Conservation (phyloP, 1,140 invertebrate species). For the Dryas iulia region DNA sequence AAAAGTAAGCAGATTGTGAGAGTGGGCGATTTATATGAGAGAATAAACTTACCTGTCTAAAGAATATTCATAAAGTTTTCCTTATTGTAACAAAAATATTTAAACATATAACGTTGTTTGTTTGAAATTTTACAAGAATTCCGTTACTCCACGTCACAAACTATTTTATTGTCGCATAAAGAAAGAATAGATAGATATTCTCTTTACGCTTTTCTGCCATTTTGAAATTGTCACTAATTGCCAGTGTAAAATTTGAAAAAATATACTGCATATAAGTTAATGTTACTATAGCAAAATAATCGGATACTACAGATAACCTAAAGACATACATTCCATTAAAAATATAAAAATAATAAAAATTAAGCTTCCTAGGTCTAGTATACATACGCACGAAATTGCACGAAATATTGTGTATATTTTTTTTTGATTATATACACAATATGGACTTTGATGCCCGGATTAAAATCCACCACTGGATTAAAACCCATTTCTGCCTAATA, state of each 20-base stretch:
- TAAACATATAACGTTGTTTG: not conserved
- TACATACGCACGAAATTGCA: too few species aligned
- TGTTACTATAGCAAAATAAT: not conserved
- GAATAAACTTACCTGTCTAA: constrained; percentile 59
- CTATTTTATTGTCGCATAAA: constrained; percentile 54
- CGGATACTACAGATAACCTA: not conserved
- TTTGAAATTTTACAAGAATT: constrained; percentile 48
- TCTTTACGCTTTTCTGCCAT: constrained; percentile 61
- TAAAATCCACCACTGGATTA: too few species aligned
- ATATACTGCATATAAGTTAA: not conserved
- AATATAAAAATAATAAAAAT: too few species aligned
- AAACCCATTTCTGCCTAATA: too few species aligned
- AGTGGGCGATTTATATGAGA: constrained; percentile 56
- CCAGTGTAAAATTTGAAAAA: constrained; percentile 10
- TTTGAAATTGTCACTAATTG: constrained; percentile 52
- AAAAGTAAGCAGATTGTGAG: constrained; percentile 60
- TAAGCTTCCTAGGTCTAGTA: too few species aligned
- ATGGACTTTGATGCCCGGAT: too few species aligned
- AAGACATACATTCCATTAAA: not conserved
- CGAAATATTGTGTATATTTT: too few species aligned
- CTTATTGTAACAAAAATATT: not conserved
- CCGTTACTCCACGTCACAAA: constrained; percentile 71
- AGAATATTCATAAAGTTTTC: constrained; percentile 34
- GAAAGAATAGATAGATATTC: constrained; percentile 40
- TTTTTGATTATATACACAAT: too few species aligned